Base-by-base conservation (phyloP, 1,140 invertebrate species). In the Pentalonia nigronervosa region DNA sequence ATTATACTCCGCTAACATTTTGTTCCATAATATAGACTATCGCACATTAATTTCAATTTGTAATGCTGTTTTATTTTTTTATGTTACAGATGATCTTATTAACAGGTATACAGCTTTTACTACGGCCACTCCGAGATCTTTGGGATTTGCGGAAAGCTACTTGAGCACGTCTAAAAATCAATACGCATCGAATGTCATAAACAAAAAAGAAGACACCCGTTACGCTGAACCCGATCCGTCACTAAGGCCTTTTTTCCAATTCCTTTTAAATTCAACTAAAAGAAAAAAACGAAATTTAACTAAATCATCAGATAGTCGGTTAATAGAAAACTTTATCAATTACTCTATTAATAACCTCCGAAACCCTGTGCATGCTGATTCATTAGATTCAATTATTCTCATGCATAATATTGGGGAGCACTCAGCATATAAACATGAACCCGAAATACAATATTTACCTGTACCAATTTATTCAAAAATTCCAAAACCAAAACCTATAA, bases 91-190 rank as follows among this genome's bases (percentile, higher is more conserved):
- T 84, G 91, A 84, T 25, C 30, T 30, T 30, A 34, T 53, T 93
- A 93, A 93, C 91, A 93, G 91, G 91, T 93, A 93, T 67, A 86
- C 91, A 45, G 91, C 21, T 84, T 86, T 50, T 45, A 30, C 81
- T 86, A 86, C 34, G 81, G 81, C 48, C 76, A 53, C 76, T 7
- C 91, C 81, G 81, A 93, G 76, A 30, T 84, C 47, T 41, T 92
- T 76, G 67, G n/a, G 9, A 92, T 56, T 83, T 53, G 14, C 23
- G 81, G 81, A 93, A 50, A 83, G 48, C 67, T 56, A 53, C 47
- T 93, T 45, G 81, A 86, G n/a, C 76, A 36, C 91, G 36, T 86
- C 91, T 53, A 86, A 93, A 86, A 56, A 50, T 0, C 76, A 36
- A 45, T n/a, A 56, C 17, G 45, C 91, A 41, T n/a, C 76, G 34